Evolutionary conservation across 2,113 vertebrate species (phyloP).

Genomic region (Himantopus leucocephalus): DNA sequence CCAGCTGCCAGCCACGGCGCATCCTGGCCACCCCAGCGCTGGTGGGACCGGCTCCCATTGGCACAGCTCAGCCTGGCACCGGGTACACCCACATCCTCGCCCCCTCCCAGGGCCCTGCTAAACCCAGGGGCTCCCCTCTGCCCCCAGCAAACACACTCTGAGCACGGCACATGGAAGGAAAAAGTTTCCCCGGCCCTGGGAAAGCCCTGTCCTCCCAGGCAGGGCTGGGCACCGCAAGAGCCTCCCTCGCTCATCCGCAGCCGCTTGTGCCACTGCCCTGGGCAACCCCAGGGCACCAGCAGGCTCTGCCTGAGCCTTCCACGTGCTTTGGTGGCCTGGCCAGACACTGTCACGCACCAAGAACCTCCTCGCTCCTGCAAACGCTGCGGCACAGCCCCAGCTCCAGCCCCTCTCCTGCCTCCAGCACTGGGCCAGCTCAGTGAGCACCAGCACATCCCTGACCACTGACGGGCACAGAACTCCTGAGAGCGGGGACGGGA

Average conservation of each 20-base stretch:
- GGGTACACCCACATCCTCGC: accelerated
- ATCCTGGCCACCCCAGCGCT: accelerated
- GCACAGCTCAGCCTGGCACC: accelerated
- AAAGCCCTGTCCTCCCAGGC: not conserved
- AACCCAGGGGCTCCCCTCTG: accelerated
- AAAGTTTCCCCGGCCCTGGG: accelerated
- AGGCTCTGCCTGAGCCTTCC: not conserved
- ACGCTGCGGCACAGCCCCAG: accelerated
- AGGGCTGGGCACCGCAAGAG: accelerated
- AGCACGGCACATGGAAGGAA: not conserved
- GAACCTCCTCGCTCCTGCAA: not conserved
- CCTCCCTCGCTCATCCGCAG: not conserved
- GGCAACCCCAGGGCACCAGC: not conserved
- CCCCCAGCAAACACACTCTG: not conserved
- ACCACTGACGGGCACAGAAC: not conserved
- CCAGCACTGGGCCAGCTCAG: not conserved
- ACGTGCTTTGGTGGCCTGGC: no score
- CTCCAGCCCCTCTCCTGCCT: not conserved
- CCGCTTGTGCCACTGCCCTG: not conserved
- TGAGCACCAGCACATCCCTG: accelerated
- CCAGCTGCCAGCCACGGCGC: not conserved
- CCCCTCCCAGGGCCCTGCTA: not conserved
- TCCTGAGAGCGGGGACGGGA: not conserved
- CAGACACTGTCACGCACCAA: not conserved
- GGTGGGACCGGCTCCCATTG: accelerated